Percentiles rank a stretch among this genome's conserved stretches.
Conservation (phyloP, 2,888 invertebrate genomes). For the Aproaerema taeniolella region DNA sequence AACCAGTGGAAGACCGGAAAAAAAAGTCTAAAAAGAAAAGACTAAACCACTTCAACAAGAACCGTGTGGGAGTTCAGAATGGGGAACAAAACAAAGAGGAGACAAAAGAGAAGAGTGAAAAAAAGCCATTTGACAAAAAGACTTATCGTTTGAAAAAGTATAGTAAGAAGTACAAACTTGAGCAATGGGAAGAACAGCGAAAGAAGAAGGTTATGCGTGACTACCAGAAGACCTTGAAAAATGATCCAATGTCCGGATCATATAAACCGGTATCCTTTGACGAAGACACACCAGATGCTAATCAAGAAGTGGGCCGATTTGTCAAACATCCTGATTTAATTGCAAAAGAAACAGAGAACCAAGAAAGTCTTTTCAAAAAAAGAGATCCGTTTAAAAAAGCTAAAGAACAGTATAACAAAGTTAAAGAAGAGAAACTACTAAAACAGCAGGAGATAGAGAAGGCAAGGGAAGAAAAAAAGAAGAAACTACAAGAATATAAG, state of each 20-base stretch:
- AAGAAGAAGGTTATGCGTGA: slow-evolving; percentile 75
- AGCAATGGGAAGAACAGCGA: slow-evolving; percentile 82
- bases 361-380: slow-evolving; percentile 21
- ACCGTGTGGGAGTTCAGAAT: slow-evolving; percentile 27
- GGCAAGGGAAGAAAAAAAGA: slow-evolving; percentile 75
- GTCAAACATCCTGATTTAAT: slow-evolving; percentile 63
- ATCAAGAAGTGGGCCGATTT: slow-evolving; percentile 43
- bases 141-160: slow-evolving; percentile 81
- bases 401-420: slow-evolving; percentile 69
- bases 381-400: slow-evolving; percentile 71
- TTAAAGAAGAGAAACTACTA: slow-evolving; percentile 74
- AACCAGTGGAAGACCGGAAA: slow-evolving; percentile 17
- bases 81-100: slow-evolving; percentile 50
- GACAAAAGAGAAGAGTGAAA: slow-evolving; percentile 43
- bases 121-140: slow-evolving; percentile 82
- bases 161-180: slow-evolving; percentile 82
- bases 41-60: slow-evolving; percentile 46
- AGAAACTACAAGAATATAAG: slow-evolving; percentile 81
- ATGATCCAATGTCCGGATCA: slow-evolving; percentile 55
- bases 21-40: slow-evolving; percentile 28
- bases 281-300: slow-evolving; percentile 49
- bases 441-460: slow-evolving; percentile 65
- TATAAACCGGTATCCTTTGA: slow-evolving; percentile 73
- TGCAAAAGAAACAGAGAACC: slow-evolving; percentile 29
- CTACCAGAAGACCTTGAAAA: slow-evolving; percentile 76